These are phyloP conservation scores for Ostrea edulis DNA, from an alignment of 1,140 invertebrate species.

Conservation along the genomic window DNA sequence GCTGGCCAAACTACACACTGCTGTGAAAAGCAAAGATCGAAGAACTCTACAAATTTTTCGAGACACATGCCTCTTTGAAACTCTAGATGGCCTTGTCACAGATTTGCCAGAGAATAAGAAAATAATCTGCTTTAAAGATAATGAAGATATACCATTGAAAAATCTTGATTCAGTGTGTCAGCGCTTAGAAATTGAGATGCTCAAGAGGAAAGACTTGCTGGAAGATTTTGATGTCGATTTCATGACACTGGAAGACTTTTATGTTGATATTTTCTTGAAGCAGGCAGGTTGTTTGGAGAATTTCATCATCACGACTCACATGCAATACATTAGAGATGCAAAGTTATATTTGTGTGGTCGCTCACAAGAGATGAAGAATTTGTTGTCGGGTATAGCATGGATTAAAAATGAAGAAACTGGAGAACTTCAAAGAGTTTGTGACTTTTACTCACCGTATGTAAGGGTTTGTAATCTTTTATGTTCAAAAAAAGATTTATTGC, in stretches of 20 bases:
- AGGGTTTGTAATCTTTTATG: background rate
- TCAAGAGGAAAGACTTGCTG: background rate
- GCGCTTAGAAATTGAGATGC: background rate
- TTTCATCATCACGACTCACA: background rate
- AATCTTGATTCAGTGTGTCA: background rate
- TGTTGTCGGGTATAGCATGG: background rate
- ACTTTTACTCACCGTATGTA: background rate
- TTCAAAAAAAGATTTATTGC: background rate
- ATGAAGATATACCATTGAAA: background rate
- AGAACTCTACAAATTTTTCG: background rate
- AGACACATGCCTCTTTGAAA: background rate
- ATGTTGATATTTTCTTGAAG: background rate
- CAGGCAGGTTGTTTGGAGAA: background rate
- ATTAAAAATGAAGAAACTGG: constrained; percentile 1
- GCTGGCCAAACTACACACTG: background rate
- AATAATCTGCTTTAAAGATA: background rate
- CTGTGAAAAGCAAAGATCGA: background rate
- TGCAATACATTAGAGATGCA: background rate
- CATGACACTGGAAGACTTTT: background rate
- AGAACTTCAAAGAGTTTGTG: background rate
- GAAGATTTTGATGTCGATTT: background rate
- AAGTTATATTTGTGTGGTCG: background rate
- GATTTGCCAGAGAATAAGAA: background rate
- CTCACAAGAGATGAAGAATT: background rate
- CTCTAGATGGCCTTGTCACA: background rate